These are phyloP conservation scores for Sebastes jordani DNA, from an alignment of 2,797 vertebrate species.

Conservation along the genomic window DNA sequence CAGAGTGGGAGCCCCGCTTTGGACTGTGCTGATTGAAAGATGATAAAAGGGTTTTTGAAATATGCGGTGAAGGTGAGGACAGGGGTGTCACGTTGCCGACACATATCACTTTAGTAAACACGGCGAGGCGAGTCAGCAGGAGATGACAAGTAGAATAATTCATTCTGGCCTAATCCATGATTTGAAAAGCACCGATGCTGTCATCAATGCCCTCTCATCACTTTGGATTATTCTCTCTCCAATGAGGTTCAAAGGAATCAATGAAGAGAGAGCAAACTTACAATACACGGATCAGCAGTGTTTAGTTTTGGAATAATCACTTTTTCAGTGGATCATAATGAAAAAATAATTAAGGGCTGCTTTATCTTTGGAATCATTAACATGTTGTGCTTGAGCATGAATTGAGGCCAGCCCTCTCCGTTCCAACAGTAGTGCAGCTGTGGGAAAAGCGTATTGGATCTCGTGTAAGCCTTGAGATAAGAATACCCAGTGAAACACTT, in stretches of 20 bases:
- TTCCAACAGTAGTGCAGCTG: constrained; percentile 42
- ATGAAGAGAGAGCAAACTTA: constrained; percentile 19
- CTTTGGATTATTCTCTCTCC: constrained; percentile 32
- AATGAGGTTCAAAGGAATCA: constrained; percentile 50
- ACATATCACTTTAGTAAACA: constrained; percentile 24
- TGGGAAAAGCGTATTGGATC: constrained; percentile 41
- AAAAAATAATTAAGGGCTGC: constrained; percentile 43
- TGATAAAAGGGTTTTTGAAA: constrained; percentile 45
- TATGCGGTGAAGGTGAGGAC: background rate
- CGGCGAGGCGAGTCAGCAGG: background rate
- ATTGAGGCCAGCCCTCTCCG: constrained; percentile 39
- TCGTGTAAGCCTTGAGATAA: constrained; percentile 52
- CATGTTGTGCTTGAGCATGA: constrained; percentile 45
- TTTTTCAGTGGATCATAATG: constrained; percentile 29
- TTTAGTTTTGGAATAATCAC: constrained; percentile 46
- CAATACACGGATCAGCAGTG: constrained; percentile 23
- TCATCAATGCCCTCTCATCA: constrained; percentile 17
- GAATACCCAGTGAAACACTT: constrained; percentile 14
- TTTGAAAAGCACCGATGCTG: constrained; percentile 13
- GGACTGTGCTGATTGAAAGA: constrained; percentile 28
- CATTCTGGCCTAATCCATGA: constrained; percentile 20
- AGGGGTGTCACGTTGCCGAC: background rate
- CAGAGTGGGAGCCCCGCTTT: background rate
- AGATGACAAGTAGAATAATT: constrained; percentile 25
- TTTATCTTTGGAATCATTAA: constrained; percentile 56